These are phyloP conservation scores for Mystacides longicornis DNA, from an alignment of 2,888 invertebrate genomes.

Conservation along the genomic window DNA sequence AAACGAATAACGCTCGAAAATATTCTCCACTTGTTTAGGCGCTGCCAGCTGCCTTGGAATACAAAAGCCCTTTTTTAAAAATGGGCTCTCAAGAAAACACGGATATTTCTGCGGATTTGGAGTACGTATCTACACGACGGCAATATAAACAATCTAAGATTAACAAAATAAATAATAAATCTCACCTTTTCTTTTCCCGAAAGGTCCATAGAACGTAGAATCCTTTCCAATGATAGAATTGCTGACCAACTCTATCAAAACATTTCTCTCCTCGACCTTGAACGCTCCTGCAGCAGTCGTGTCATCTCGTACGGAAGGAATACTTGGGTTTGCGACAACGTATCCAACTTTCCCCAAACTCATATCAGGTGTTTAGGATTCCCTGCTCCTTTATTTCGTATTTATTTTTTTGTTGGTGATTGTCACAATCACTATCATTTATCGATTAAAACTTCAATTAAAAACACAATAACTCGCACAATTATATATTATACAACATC, in stretches of 20 bases:
- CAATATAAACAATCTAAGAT: too few relatives aligned
- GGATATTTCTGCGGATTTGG: too few relatives aligned
- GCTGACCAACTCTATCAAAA: conserved; percentile 70
- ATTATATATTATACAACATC: neutral
- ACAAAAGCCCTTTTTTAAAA: too few relatives aligned
- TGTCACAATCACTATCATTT: neutral
- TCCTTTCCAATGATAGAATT: conserved; percentile 75
- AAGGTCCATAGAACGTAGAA: conserved; percentile 75
- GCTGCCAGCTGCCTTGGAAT: too few relatives aligned
- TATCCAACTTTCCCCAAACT: conserved; percentile 48
- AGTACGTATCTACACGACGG: too few relatives aligned
- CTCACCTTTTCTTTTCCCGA: conserved; percentile 72
- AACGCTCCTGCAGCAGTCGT: conserved; percentile 28
- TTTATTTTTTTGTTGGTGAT: too few relatives aligned
- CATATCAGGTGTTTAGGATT: conserved; percentile 26
- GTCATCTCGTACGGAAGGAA: conserved; percentile 49
- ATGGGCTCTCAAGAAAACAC: too few relatives aligned
- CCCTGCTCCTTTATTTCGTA: too few relatives aligned
- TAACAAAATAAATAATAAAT: neutral
- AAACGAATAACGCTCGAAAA: too few relatives aligned
- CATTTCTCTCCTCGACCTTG: conserved; percentile 58
- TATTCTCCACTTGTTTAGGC: too few relatives aligned
- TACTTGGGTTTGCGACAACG: conserved; percentile 43
- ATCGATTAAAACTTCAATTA: neutral
- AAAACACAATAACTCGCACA: neutral